Evolutionary conservation across 2,113 vertebrate genomes (phyloP), one percentile per base, ranked within the genome.

Genomic region (Ceyx cyanopectus): DNA sequence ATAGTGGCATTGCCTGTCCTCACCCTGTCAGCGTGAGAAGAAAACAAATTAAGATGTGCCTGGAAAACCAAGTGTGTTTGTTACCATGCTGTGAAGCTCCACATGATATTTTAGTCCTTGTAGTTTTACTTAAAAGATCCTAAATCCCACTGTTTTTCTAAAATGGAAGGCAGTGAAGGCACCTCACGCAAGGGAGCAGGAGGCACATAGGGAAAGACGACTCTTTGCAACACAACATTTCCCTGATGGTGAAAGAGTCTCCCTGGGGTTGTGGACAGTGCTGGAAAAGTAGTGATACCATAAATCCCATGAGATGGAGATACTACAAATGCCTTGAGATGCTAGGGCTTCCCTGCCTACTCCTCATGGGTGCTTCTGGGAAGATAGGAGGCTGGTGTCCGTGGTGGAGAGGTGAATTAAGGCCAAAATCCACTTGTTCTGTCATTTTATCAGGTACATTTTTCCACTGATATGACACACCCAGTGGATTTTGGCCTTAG

Each of bases 371-470:
- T 54, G 18, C 37, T 41, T 32, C 43, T 63, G 32, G 48, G 62
- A 81, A 61, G 82, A 65, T 23, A 60, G 18, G 68, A 57, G 58
- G 67, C 37, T 53, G 34, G 15, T 53, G 3, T 54, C n/a, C 41
- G 51, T 9, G 6, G 7, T 45, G 23, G 14, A 63, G 20, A 53
- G 43, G 46, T 66, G 91, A 54, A 92, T 32, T 0, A 85, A 72
- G 85, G 69, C 37, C 37, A 37, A 90, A 94, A 92, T 61, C 81
- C 85, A 91, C 68, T 91, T 75, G 73, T 85, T 95, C 93, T 94
- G 84, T 82, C 56, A 24, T 89, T 94, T 94, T 62, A 30, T 87
- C 89, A 85, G 72, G 54, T 61, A 90, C 56, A 0, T 86, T 90
- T 93, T 93, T 81, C 84, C 90, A 86, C 74, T 43, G 73, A 61